These are phyloP conservation scores for Catamblyrhynchus diadema DNA, from an alignment of 2,797 vertebrate genomes.

Conservation along the genomic window DNA sequence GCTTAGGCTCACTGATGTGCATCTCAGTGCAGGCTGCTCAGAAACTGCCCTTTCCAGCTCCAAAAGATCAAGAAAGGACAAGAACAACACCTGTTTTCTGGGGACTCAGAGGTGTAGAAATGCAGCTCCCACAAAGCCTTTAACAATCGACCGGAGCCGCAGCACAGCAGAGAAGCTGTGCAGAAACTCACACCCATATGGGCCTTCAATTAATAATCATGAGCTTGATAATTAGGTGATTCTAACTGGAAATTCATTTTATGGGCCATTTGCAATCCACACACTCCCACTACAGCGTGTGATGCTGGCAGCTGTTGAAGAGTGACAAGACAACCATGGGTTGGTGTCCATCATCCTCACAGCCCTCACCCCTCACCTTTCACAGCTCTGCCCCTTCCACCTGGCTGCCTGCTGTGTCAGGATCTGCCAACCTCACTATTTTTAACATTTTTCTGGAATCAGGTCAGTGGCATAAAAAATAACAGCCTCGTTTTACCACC, in stretches of 20 bases:
- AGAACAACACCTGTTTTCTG: neutral
- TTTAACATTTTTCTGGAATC: neutral
- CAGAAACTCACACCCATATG: neutral
- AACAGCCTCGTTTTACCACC: conserved; percentile 12
- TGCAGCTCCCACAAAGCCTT: neutral
- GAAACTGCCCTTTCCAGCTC: neutral
- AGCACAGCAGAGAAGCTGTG: fast-evolving
- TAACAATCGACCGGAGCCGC: fast-evolving
- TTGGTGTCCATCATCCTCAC: fast-evolving
- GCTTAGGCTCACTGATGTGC: neutral
- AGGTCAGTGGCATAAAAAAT: neutral
- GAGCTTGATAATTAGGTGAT: conserved; percentile 26
- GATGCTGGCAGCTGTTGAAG: neutral
- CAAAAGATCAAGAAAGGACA: neutral
- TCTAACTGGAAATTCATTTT: conserved; percentile 43
- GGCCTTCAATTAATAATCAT: conserved; percentile 15
- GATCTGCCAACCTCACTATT: neutral
- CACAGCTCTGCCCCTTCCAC: neutral
- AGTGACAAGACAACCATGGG: neutral
- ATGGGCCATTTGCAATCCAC: conserved; percentile 4
- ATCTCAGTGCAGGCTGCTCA: neutral
- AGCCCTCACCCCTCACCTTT: neutral
- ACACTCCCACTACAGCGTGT: fast-evolving
- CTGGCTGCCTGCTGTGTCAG: neutral
- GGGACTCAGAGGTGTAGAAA: neutral